phyloP scores from a whole-genome alignment of 2,113 vertebrate genomes.

The Boleophthalmus pectinirostris region DNA sequence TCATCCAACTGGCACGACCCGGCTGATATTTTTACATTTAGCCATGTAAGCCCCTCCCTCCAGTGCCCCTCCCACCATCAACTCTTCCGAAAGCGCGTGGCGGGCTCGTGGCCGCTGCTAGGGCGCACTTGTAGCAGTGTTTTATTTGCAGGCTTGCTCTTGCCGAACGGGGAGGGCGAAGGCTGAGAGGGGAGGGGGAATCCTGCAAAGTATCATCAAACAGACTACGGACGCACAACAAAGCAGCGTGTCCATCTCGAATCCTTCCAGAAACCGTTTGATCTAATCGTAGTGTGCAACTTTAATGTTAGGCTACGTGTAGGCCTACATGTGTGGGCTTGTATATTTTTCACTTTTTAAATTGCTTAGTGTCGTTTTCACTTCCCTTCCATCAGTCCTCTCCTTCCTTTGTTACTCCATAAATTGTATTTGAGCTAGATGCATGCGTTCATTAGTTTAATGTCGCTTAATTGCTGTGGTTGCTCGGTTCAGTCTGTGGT shows the following conservation, averaged over 20 bases:
- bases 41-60: conserved; percentile 67
- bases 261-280: not conserved
- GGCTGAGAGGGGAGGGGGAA: too few relatives aligned
- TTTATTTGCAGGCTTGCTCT: conserved; percentile 11
- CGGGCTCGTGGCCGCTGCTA: conserved; percentile 73
- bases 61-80: conserved; percentile 60
- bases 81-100: conserved; percentile 73
- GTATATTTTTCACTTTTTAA: not conserved
- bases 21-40: conserved; percentile 52
- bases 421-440: not conserved
- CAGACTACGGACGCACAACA: too few relatives aligned
- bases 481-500: not conserved
- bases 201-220: not conserved
- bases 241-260: not conserved
- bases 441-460: conserved; percentile 1
- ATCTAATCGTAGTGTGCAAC: not conserved
- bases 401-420: not conserved
- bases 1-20: conserved; percentile 59
- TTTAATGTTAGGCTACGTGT: not conserved
- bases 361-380: not conserved
- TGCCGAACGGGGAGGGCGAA: not conserved
- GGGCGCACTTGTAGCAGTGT: not conserved
- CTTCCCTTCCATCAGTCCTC: not conserved
- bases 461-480: too few relatives aligned
- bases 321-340: not conserved